phyloP scores from a whole-genome alignment of 2,797 vertebrate species.

The Myiothlypis coronata region DNA sequence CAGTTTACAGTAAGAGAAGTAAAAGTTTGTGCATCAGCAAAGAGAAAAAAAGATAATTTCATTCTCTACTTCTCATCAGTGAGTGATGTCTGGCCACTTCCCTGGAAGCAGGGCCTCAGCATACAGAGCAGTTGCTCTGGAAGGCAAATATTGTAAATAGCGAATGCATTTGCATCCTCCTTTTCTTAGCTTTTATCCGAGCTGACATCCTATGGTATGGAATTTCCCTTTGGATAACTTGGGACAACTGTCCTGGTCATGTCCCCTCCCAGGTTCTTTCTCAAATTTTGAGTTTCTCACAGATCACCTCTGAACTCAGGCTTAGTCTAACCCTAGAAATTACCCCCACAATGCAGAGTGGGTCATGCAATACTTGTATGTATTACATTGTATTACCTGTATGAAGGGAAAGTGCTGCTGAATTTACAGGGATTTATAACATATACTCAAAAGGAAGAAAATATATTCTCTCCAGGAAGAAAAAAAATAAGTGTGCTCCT shows the following conservation, averaged over 20 bases:
- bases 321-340: neutral
- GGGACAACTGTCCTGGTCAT: no score
- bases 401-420: neutral
- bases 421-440: neutral
- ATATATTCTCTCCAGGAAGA: neutral
- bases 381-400: neutral
- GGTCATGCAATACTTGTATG: neutral
- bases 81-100: no score
- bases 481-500: neutral
- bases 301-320: neutral
- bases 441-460: neutral
- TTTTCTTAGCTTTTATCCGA: neutral
- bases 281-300: neutral
- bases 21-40: neutral
- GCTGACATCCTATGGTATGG: neutral
- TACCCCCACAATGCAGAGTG: neutral
- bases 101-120: rapidly evolving
- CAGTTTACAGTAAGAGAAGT: neutral
- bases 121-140: neutral
- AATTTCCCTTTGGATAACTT: neutral
- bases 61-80: neutral
- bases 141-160: neutral
- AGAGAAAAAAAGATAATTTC: neutral
- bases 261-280: neutral
- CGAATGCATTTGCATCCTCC: neutral